phyloP scores from a whole-genome alignment of 2,888 invertebrate species.

The Lasius fuliginosus region DNA sequence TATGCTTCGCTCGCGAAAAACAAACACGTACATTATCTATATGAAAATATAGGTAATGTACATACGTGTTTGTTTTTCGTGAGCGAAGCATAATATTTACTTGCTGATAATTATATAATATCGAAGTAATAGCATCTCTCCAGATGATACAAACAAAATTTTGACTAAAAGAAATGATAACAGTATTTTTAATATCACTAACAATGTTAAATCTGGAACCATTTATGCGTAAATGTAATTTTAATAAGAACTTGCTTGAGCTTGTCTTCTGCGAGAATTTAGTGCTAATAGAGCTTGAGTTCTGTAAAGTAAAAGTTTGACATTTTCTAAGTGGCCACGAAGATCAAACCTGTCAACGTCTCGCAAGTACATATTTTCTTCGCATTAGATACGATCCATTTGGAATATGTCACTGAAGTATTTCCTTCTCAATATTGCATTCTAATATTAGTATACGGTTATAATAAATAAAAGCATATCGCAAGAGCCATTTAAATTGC shows the following conservation, averaged over 20 bases:
- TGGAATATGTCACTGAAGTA: conserved; percentile 25
- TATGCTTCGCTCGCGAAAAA: too few species aligned
- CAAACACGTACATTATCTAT: too few species aligned
- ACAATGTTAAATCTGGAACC: neutral
- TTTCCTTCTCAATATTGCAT: conserved; percentile 18
- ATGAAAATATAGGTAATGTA: neutral
- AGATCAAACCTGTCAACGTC: conserved; percentile 44
- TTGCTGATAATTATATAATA: neutral
- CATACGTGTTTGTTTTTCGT: too few species aligned
- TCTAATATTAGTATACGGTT: neutral
- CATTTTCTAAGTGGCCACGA: conserved; percentile 45
- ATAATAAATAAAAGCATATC: conserved; percentile 24
- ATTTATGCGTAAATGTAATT: conserved; percentile 24
- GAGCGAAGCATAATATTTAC: neutral
- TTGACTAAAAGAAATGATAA: neutral
- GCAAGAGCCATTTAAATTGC: neutral
- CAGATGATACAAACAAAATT: neutral
- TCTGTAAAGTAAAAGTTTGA: conserved; percentile 47
- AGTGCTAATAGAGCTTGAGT: conserved; percentile 62
- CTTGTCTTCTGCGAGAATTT: conserved; percentile 50
- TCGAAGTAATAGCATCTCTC: neutral
- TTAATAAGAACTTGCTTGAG: conserved; percentile 35
- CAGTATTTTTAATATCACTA: conserved; percentile 23
- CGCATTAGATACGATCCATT: conserved; percentile 18
- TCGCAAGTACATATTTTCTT: conserved; percentile 33